These are phyloP conservation scores for Dorcus parallelipipedus DNA, from an alignment of 2,888 invertebrate species.

Conservation along the genomic window DNA sequence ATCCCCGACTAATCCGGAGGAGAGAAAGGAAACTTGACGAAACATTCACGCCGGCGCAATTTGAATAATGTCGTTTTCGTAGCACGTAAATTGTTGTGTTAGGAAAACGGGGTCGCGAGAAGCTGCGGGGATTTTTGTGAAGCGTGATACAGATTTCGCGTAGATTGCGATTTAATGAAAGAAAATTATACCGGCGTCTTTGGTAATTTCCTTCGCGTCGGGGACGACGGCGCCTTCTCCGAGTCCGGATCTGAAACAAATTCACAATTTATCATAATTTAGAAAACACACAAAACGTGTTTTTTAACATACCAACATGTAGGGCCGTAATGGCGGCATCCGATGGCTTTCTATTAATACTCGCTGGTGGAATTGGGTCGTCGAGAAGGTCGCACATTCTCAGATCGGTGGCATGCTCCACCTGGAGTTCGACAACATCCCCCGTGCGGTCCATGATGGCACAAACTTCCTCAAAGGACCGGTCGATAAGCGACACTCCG, in stretches of 20 bases:
- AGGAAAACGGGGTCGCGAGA: too few relatives aligned
- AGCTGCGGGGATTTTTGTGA: too few relatives aligned
- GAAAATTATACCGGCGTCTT: slow-evolving; percentile 91
- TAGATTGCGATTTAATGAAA: neutral
- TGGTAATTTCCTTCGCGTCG: slow-evolving; percentile 91
- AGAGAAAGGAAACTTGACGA: neutral
- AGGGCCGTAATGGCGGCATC: slow-evolving; percentile 52
- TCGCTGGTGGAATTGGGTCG: slow-evolving; percentile 57
- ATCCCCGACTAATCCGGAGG: neutral
- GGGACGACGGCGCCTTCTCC: slow-evolving; percentile 82
- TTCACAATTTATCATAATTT: neutral
- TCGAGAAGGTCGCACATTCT: slow-evolving; percentile 68
- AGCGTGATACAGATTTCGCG: too few relatives aligned
- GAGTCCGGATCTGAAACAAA: slow-evolving; percentile 73
- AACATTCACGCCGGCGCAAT: too few relatives aligned
- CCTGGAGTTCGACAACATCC: slow-evolving; percentile 80
- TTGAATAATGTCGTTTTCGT: too few relatives aligned
- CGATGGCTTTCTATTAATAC: slow-evolving; percentile 45
- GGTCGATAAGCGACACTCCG: slow-evolving; percentile 82
- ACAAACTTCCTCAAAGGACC: slow-evolving; percentile 91
- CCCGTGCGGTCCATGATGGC: slow-evolving; percentile 85
- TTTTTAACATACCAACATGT: slow-evolving; percentile 55
- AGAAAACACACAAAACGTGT: neutral
- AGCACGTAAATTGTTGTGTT: too few relatives aligned
- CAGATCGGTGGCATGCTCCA: slow-evolving; percentile 77